Evolutionary conservation across 2,113 vertebrate species (phyloP).

Genomic region (Otis tarda): DNA sequence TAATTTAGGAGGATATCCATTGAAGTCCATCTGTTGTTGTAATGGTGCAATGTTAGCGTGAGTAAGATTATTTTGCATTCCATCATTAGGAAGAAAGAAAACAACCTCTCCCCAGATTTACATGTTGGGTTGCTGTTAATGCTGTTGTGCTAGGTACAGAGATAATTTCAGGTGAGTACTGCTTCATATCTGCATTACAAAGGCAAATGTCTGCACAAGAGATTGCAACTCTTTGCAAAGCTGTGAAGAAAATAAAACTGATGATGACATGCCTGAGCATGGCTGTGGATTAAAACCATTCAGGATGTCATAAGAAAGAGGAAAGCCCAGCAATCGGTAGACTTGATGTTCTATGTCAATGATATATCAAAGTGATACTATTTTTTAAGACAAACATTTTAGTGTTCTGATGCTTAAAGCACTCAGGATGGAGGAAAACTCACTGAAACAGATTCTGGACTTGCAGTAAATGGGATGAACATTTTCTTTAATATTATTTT

Average conservation of each 20-base stretch:
- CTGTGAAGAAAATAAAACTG: neutral
- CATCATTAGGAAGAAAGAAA: neutral
- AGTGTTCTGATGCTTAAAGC: neutral
- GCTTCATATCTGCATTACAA: neutral
- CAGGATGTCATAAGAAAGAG: neutral
- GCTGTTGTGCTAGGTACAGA: neutral
- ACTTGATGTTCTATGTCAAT: neutral
- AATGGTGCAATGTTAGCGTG: neutral
- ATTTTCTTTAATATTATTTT: conserved; percentile 56
- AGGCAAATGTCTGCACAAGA: neutral
- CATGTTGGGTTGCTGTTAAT: neutral
- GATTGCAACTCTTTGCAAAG: neutral
- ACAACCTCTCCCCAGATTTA: neutral
- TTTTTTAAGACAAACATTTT: neutral
- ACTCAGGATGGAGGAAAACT: neutral
- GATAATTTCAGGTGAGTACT: neutral
- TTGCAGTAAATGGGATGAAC: neutral
- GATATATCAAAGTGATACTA: neutral
- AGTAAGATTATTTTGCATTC: neutral
- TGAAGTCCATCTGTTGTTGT: neutral
- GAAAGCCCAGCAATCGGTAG: neutral
- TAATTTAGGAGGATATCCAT: neutral
- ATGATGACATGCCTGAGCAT: neutral
- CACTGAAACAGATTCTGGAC: neutral
- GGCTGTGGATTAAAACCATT: neutral